phyloP scores from a whole-genome alignment of 64 coral and sea anemone genomes.

The Stichodactyla mertensii region DNA sequence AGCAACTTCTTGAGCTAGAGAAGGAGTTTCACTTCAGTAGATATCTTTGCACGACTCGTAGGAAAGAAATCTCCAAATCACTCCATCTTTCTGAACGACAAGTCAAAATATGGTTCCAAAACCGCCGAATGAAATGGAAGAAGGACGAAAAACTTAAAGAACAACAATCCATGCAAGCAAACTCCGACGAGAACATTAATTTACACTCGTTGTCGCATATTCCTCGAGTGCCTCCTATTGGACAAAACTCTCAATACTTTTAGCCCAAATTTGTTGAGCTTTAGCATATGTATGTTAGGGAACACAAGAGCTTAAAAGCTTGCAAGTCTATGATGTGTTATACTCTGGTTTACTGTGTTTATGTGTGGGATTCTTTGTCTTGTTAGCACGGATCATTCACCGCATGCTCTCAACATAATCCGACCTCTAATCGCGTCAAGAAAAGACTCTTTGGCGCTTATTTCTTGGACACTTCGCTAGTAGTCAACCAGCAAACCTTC shows the following conservation, averaged over 20 bases:
- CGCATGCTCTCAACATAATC: slow-evolving; percentile 14
- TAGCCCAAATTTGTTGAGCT: neutral
- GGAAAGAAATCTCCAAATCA: slow-evolving; percentile 39
- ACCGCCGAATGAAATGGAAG: slow-evolving; percentile 71
- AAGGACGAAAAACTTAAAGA: slow-evolving; percentile 49
- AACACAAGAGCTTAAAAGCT: neutral
- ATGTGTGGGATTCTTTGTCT: neutral
- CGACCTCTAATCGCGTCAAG: slow-evolving; percentile 5
- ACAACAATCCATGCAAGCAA: neutral
- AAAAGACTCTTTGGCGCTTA: slow-evolving; percentile 1
- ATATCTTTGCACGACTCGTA: slow-evolving; percentile 43
- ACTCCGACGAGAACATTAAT: slow-evolving; percentile 6
- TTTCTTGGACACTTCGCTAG: neutral
- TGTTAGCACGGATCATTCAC: slow-evolving; percentile 18
- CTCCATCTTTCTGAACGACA: slow-evolving; percentile 50
- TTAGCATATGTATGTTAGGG: neutral
- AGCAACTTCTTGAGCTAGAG: slow-evolving; percentile 60
- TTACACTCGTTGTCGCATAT: neutral
- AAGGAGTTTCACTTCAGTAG: slow-evolving; percentile 61
- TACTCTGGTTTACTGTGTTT: neutral
- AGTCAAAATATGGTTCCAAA: slow-evolving; percentile 76
- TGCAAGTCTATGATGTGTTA: neutral
- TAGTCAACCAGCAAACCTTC: neutral
- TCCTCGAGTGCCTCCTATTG: neutral
- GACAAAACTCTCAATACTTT: neutral